These are phyloP conservation scores for Sus cebifrons DNA, from an alignment of 2,797 vertebrate species.

Conservation along the genomic window DNA sequence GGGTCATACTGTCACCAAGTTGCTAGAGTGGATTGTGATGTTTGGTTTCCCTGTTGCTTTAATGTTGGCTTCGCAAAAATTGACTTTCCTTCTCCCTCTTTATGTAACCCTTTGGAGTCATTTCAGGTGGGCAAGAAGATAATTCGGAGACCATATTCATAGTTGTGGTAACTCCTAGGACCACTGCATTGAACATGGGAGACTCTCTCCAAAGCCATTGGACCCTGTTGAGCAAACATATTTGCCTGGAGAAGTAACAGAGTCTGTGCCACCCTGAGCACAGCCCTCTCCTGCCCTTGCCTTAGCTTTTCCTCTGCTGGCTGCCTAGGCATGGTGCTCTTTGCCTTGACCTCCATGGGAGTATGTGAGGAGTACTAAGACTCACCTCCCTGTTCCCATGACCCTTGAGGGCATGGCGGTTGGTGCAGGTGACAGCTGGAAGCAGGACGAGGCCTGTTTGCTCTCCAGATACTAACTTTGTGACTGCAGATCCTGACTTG, in stretches of 20 bases:
- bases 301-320: background rate
- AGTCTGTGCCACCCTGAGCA: background rate
- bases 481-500: background rate
- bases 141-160: conserved; percentile 49
- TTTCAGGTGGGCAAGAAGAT: conserved; percentile 49
- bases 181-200: conserved; percentile 43
- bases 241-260: background rate
- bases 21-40: background rate
- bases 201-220: background rate
- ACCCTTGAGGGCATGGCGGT: background rate
- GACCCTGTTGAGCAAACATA: background rate
- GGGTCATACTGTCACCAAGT: background rate
- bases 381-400: background rate
- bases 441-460: background rate
- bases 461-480: background rate
- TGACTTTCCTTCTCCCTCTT: conserved; percentile 26
- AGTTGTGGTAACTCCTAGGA: conserved; percentile 13
- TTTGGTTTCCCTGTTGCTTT: background rate
- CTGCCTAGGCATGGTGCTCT: background rate
- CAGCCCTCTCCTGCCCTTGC: background rate
- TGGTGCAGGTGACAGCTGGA: background rate
- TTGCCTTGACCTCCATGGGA: background rate
- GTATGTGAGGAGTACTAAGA: background rate
- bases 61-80: conserved; percentile 14
- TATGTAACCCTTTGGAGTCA: conserved; percentile 17